Evolutionary conservation across 2,888 invertebrate species (phyloP).

Genomic region (Dicyrtoma fusca): DNA sequence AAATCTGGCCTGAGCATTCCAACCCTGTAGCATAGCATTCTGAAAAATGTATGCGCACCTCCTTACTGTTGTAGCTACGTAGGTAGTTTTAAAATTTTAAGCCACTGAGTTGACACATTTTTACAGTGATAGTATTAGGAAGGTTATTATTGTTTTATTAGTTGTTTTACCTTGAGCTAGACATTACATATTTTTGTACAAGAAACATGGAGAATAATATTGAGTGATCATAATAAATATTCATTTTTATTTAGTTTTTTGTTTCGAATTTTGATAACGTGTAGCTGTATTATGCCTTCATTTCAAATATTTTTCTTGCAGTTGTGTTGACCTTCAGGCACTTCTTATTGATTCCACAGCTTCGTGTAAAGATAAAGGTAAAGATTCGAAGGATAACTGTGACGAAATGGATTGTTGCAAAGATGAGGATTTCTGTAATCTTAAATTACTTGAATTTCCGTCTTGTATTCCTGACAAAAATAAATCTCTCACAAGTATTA

Average conservation of each 20-base stretch:
- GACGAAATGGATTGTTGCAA: conserved; percentile 49
- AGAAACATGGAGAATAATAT: too few species aligned
- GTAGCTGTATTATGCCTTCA: background rate
- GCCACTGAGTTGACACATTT: too few species aligned
- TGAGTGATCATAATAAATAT: background rate
- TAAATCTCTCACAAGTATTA: conserved; percentile 16
- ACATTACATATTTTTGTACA: too few species aligned
- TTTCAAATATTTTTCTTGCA: conserved; percentile 42
- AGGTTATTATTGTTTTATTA: too few species aligned
- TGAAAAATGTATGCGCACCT: too few species aligned
- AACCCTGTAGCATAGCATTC: too few species aligned
- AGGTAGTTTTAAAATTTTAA: too few species aligned
- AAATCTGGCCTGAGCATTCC: too few species aligned
- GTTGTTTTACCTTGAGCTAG: too few species aligned
- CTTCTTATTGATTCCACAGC: conserved; percentile 33
- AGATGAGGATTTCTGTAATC: conserved; percentile 70
- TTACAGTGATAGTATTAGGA: too few species aligned
- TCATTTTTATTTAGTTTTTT: background rate
- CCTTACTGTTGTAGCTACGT: too few species aligned
- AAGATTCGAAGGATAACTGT: conserved; percentile 6
- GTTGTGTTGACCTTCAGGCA: conserved; percentile 43
- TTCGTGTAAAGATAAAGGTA: conserved; percentile 13
- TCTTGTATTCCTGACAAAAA: conserved; percentile 56
- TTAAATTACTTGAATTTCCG: conserved; percentile 60
- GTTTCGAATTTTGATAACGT: background rate